Evolutionary conservation across 2,888 invertebrate genomes (phyloP).

Genomic region (Neuroscelio doddi): DNA sequence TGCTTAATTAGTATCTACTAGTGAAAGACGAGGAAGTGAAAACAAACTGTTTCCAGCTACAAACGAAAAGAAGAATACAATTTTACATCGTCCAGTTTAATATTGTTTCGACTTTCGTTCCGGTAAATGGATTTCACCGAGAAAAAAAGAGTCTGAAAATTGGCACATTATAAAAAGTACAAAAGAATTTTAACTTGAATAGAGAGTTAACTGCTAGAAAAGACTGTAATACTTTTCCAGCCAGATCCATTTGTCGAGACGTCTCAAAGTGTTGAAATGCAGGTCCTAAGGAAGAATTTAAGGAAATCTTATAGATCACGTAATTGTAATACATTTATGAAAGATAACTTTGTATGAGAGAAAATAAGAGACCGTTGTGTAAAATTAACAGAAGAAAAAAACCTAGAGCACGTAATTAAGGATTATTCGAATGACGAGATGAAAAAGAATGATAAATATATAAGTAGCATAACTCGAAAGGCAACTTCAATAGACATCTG

Average conservation of each 20-base stretch:
- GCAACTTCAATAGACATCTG: slow-evolving; percentile 57
- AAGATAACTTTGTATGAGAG: slow-evolving; percentile 34
- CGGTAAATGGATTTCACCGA: slow-evolving; percentile 33
- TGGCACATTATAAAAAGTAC: slow-evolving; percentile 14
- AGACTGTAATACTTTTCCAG: slow-evolving; percentile 9
- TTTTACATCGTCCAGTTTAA: slow-evolving; percentile 39
- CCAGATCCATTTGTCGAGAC: slow-evolving; percentile 40
- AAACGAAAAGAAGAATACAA: slow-evolving; percentile 27
- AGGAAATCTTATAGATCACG: slow-evolving; percentile 25
- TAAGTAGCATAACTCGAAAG: slow-evolving; percentile 34
- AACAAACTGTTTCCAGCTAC: slow-evolving; percentile 35
- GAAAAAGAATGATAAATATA: slow-evolving; percentile 13
- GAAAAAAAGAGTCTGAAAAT: slow-evolving; percentile 7
- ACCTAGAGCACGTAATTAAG: slow-evolving; percentile 1
- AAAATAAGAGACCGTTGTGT: slow-evolving; percentile 19
- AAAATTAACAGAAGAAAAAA: slow-evolving; percentile 24
- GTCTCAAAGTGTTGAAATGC: slow-evolving; percentile 36
- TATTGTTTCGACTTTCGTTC: slow-evolving; percentile 27
- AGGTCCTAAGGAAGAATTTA: slow-evolving; percentile 5
- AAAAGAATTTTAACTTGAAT: slow-evolving; percentile 4
- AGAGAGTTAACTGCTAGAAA: too few relatives aligned
- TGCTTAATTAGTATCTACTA: slow-evolving; percentile 60
- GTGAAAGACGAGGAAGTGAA: slow-evolving; percentile 35
- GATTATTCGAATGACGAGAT: slow-evolving; percentile 9
- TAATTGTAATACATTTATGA: slow-evolving; percentile 32